A percentile compares a stretch with the other conserved stretches of the same genome.
Conservation (phyloP, 1,140 invertebrate genomes). For the Papilio xuthus region DNA sequence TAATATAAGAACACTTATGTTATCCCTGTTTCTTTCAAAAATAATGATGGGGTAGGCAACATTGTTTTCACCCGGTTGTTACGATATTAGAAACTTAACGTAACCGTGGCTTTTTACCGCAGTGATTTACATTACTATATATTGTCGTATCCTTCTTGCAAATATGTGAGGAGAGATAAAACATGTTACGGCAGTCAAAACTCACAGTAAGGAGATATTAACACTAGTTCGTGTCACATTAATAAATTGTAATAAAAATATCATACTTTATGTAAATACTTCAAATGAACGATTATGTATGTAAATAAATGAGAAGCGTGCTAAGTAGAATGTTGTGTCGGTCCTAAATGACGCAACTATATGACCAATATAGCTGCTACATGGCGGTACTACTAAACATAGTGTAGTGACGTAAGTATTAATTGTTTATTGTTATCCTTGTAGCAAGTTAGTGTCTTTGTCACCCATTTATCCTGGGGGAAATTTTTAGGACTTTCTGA, state of each 20-base stretch:
- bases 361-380: conserved; percentile 32
- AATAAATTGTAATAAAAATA: neutral
- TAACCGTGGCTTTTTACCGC: too few species aligned
- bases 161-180: too few species aligned
- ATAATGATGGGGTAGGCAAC: too few species aligned
- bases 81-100: too few species aligned
- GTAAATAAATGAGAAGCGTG: conserved; percentile 18
- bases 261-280: neutral
- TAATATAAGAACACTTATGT: too few species aligned
- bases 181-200: too few species aligned
- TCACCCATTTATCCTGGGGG: conserved; percentile 12
- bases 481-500: neutral
- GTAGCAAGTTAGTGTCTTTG: neutral
- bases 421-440: conserved; percentile 54
- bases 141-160: too few species aligned
- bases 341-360: conserved; percentile 34
- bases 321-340: conserved; percentile 7
- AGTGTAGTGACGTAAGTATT: conserved; percentile 55
- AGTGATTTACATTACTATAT: too few species aligned
- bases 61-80: too few species aligned
- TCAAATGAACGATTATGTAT: neutral
- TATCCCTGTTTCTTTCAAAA: too few species aligned
- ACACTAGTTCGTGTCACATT: neutral
- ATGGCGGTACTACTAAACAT: conserved; percentile 50
- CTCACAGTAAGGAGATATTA: neutral